Percentiles rank a stretch among this genome's conserved stretches.
phyloP scores from a whole-genome alignment of 2,888 invertebrate genomes.

The Petrophora chlorosata region DNA sequence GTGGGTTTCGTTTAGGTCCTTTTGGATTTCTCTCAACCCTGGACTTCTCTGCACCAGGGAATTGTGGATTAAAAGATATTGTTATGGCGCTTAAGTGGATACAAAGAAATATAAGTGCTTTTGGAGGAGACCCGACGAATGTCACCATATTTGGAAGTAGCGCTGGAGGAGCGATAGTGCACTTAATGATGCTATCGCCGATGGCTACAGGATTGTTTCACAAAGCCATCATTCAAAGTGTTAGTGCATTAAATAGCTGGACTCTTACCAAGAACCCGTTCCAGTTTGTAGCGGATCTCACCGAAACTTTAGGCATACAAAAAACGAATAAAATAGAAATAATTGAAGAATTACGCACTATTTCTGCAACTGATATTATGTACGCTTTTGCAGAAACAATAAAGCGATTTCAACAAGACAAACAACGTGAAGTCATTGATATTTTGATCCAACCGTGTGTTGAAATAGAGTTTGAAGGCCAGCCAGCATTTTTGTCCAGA shows the following conservation, averaged over 20 bases:
- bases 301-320: constrained; percentile 56
- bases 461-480: constrained; percentile 69
- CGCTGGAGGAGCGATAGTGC: constrained; percentile 72
- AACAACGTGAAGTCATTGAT: constrained; percentile 51
- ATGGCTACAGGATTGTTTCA: constrained; percentile 75
- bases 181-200: constrained; percentile 76
- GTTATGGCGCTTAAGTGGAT: constrained; percentile 74
- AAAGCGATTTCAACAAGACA: constrained; percentile 22
- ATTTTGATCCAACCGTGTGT: constrained; percentile 68
- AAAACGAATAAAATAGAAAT: constrained; percentile 55
- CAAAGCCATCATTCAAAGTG: constrained; percentile 74
- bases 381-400: constrained; percentile 42
- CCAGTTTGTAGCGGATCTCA: constrained; percentile 54
- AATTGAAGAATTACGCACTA: constrained; percentile 58
- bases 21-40: constrained; percentile 74
- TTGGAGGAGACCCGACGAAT: constrained; percentile 75
- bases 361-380: constrained; percentile 57
- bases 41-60: constrained; percentile 72
- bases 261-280: constrained; percentile 63
- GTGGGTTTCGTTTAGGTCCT: constrained; percentile 72
- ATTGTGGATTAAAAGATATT: constrained; percentile 74
- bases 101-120: constrained; percentile 65
- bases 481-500: constrained; percentile 65
- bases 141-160: constrained; percentile 77
- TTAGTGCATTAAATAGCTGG: constrained; percentile 71